Evolutionary conservation across 2,888 invertebrate species (phyloP), one percentile per base, ranked within the genome.

Genomic region (Hydropsyche betteni): DNA sequence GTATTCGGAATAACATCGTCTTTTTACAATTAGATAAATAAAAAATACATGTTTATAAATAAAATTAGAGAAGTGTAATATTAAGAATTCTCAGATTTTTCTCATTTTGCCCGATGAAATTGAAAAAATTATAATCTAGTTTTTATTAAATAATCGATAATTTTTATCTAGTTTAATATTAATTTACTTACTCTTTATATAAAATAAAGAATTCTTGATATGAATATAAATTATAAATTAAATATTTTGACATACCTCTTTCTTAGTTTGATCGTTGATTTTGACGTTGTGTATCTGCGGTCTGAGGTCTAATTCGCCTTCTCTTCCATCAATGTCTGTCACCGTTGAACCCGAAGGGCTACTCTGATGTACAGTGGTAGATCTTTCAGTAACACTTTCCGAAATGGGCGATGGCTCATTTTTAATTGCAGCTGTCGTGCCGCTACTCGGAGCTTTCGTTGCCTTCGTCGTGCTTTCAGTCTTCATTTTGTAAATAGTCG

Each of bases 201-300:
- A n/a, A n/a, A n/a, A n/a, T n/a, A n/a, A n/a, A n/a, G n/a, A n/a
- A n/a, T n/a, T n/a, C n/a, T n/a, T n/a, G n/a, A n/a, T 53, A 53
- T 64, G 33, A 24, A 6, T 16, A 34, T 64, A 5, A 36, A 14
- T 64, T 36, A 33, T 16, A 64, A 4, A 4, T 10, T 33, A 44
- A 69, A 50, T 69, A 16, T 64, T n/a, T 64, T 14, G 5, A 72
- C 72, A 10, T 72, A 88, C 88, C 88, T 88, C 87, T 86, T 87
- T 88, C 81, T 87, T 88, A 77, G 87, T 87, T 82, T 87, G 86
- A 80, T 87, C 87, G 83, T 86, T 87, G 83, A 87, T 87, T 83
- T 87, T 87, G 81, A 87, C 87, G 82, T 86, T 85, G 52, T 78
- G 76, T 74, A 85, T 87, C 81, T 86, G 86, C 79, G 84, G 50